Base-by-base conservation (phyloP, 35 echinoderm and acorn worm species). In the Ophiothrix spiculata region DNA sequence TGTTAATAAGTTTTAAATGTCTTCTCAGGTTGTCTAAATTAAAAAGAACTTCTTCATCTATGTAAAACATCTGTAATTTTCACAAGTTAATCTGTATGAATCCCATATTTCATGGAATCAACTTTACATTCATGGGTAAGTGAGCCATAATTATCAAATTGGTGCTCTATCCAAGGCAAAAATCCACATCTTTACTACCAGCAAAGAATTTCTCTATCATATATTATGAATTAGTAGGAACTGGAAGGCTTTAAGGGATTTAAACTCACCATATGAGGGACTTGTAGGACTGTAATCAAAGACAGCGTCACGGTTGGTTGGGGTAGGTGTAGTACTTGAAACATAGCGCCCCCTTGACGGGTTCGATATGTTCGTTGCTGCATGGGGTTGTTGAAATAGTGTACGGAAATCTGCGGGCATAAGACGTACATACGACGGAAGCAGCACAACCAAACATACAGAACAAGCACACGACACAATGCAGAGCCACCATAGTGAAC, bases 241-340 rank as follows among this genome's bases (percentile, higher is more conserved):
- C 16, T 2, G 60, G 60, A 12, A 69, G 25, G 60, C 10, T 28
- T 15, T 25, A 15, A n/a, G 23, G 60, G 60, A 25, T 15, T n/a
- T n/a, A n/a, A 34, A 94, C 92, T 94, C 92, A 94, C 92, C 92
- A 81, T 73, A 76, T 75, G 79, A 35, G 79, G 81, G 79, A 80
- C 85, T 92, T 69, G 84, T 81, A 46, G 84, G 90, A 77, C 75
- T 88, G 77, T 94, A 94, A 80, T 94, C 92, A 91, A 94, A 94
- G 88, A 87, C 83, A 49, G 42, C 42, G 23, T 69, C 60, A 69
- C 60, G 60, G 29, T 69, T 69, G 60, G 60, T 69, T 12, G 60
- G 60, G 60, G 60, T 69, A 54, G 45, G 45, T 54, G 45, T 54
- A 69, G 60, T 12, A 69, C 60, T 69, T 69, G 60, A 69, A 69